Conservation (phyloP, 2,888 invertebrate genomes). For the Synergus gifuensis region DNA sequence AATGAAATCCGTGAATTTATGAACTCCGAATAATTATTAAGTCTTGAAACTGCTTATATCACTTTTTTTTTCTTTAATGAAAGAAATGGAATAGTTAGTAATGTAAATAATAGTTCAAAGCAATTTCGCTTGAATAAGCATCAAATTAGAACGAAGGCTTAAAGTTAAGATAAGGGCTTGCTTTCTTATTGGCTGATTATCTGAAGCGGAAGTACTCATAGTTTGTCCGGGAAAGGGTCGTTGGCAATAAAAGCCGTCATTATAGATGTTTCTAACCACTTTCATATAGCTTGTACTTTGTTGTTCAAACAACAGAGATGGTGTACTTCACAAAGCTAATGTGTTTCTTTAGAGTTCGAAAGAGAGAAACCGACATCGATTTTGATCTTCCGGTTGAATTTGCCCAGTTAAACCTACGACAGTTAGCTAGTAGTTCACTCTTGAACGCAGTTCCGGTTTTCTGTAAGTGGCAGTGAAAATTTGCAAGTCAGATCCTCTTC, state of each 20-base stretch:
- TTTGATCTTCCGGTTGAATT: conserved; percentile 46
- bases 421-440: conserved; percentile 46
- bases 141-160: background rate
- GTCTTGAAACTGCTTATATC: background rate
- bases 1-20: background rate
- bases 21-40: background rate
- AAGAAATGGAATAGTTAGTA: background rate
- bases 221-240: background rate
- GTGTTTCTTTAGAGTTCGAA: background rate
- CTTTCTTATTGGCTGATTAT: no score
- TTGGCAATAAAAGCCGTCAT: background rate
- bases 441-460: conserved; percentile 44
- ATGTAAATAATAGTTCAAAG: background rate
- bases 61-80: background rate
- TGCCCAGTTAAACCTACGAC: conserved; percentile 45
- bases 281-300: background rate
- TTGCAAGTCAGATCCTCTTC: conserved; percentile 40
- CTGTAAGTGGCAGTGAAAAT: conserved; percentile 38
- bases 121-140: background rate
- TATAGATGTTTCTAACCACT: background rate
- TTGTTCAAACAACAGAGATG: background rate
- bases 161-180: background rate
- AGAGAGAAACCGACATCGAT: conserved; percentile 43
- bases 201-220: background rate
- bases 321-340: conserved; percentile 9